A percentile compares a stretch with the other conserved stretches of the same genome.
These are phyloP conservation scores for Rhinolophus ferrumequinum DNA, from an alignment of 2,113 vertebrate species.

Conservation along the genomic window DNA sequence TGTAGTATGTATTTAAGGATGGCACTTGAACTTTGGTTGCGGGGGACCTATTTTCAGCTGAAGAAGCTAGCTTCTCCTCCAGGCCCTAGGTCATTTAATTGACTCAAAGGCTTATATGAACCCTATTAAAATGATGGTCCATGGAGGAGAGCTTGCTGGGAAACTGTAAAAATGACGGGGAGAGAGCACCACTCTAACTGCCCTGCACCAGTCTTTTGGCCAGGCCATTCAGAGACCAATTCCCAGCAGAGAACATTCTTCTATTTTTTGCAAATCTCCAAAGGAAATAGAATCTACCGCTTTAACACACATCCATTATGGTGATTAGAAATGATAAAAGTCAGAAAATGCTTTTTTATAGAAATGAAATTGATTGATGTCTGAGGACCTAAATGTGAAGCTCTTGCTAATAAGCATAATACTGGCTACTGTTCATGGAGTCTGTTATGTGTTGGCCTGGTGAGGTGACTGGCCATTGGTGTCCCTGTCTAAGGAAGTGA, in stretches of 20 bases:
- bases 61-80: neutral
- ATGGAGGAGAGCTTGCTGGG: neutral
- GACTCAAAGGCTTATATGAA: neutral
- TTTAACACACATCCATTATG: neutral
- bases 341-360: neutral
- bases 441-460: neutral
- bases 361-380: neutral
- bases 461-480: neutral
- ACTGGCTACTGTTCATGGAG: neutral
- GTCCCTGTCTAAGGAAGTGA: neutral
- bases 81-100: neutral
- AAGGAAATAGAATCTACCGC: neutral
- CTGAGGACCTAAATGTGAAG: neutral
- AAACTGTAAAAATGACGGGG: conserved; percentile 5
- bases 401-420: neutral
- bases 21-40: conserved; percentile 33
- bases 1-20: conserved; percentile 41
- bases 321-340: neutral
- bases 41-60: neutral
- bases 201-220: neutral
- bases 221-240: neutral
- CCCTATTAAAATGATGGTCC: neutral
- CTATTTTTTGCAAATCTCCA: neutral
- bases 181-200: neutral
- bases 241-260: neutral